Base-by-base conservation (phyloP, 2,888 invertebrate genomes). In the Conops quadrifasciatus region DNA sequence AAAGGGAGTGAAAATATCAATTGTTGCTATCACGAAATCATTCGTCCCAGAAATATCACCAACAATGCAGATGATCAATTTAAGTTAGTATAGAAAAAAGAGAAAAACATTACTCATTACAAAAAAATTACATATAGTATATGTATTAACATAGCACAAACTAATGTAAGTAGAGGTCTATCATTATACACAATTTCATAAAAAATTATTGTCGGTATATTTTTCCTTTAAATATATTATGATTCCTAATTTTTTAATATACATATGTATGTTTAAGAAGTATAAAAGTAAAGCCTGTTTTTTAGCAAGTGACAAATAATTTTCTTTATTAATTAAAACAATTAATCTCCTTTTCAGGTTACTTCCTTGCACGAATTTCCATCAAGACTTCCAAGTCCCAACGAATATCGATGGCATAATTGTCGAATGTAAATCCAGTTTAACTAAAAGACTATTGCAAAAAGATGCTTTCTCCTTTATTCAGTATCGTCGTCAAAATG, bases 401-500 rank as follows among this genome's bases (percentile, higher is more conserved):
- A 30, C 43, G 2, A 58, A 80, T 63, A 75, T 84, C 5, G 77
- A 81, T 15, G 78, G 77, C 11, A 66, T 82, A 7, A 77, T 83
- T 28, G 77, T 81, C 11, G 75, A 78, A 7, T 84, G 84, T 70
- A 84, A 81, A 51, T 88, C 88, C 71, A 79, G 74, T 15, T 80
- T 80, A 51, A 70, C 73, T 0, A 77, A 78, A 45, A 78, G 76
- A 74, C 51, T 78, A 74, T 67, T 80, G 43, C 81, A 87, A 73
- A 71, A 78, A 62, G 80, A 86, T 78, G 88, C 89, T 1, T 90
- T 90, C 78, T 84, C 88, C 0, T 86, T 89, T 58, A 82, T 90
- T 79, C 85, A 88, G 79, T 78, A 89, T 79, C 24, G 26, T 11
- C 43, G 13, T 13, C 70, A 21, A 15, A 28, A n/a, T 9, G 51